These are phyloP conservation scores for Festucalex cinctus DNA, from an alignment of 2,113 vertebrate species.

Conservation along the genomic window DNA sequence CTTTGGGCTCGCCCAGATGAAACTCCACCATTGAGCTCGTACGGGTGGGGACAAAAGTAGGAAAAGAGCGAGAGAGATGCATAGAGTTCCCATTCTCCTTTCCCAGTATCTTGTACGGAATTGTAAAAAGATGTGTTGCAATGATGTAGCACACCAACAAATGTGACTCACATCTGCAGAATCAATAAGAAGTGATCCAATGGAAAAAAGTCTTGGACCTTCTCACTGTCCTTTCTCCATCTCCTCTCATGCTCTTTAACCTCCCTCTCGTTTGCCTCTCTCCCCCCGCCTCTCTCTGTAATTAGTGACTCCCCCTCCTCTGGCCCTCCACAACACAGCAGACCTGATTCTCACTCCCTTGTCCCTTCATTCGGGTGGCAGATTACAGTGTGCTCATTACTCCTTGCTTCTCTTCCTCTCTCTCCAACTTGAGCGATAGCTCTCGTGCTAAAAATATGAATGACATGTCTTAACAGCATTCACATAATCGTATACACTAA, in stretches of 20 bases:
- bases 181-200: constrained; percentile 15
- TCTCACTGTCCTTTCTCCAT: constrained; percentile 10
- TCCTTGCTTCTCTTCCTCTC: constrained; percentile 13
- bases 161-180: background rate
- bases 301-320: constrained; percentile 52
- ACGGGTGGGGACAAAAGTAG: constrained; percentile 42
- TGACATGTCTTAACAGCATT: background rate
- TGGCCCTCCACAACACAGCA: constrained; percentile 21
- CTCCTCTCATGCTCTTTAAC: constrained; percentile 23
- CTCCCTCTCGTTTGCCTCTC: constrained; percentile 27
- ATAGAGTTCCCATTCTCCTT: constrained; percentile 49
- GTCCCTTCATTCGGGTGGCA: constrained; percentile 18
- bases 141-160: constrained; percentile 8
- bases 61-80: constrained; percentile 27
- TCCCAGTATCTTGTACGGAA: background rate
- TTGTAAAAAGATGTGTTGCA: background rate
- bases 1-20: constrained; percentile 42
- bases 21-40: constrained; percentile 65
- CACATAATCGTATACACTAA: background rate
- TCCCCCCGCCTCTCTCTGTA: constrained; percentile 30
- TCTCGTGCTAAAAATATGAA: background rate
- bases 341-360: constrained; percentile 33
- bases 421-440: background rate
- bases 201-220: background rate
- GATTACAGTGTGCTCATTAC: constrained; percentile 39